Base-by-base conservation (phyloP, 2,797 vertebrate species). In the Naso thynnoides region DNA sequence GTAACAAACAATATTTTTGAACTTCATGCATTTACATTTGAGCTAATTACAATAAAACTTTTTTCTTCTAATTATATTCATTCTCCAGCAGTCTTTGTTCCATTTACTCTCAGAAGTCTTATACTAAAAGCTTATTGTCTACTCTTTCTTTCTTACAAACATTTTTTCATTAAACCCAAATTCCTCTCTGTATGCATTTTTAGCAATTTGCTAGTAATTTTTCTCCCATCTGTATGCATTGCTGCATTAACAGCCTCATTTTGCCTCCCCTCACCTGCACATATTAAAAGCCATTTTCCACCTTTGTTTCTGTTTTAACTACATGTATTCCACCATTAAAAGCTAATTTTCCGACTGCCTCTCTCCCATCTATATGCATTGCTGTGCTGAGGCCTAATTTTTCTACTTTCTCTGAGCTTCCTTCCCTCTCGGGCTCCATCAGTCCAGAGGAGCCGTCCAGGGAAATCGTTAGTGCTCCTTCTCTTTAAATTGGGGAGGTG, bases 391-490 rank as follows among this genome's bases (percentile, higher is more conserved):
- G 44, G 78, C 74, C 74, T 91, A 73, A 81, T 89, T 87, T 85
- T 86, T 85, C 78, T 84, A 72, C 71, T 79, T 86, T 85, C 77
- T 78, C 87, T 27, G 59, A 48, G 36, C 74, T 78, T 72, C 75
- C 57, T 54, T 83, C 42, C 59, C 69, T 80, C 72, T 48, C 61
- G 45, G 73, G 73, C 78, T 79, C 74, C 84, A 73, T 89, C 84
- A 80, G 84, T 56, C 33, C 78, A 59, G 61, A 38, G 86, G 84
- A 79, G 77, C 42, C 15, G 73, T 79, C 63, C 70, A 1, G 82
- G 90, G 88, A 92, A 94, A 94, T 94, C 93, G 85, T 94, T 94
- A 92, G 72, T 60, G 78, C 81, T 88, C 91, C 89, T 85, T 92
- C 92, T 93, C 90, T 92, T 91, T 92, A 91, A 91, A 86, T 92